Evolutionary conservation across 1,140 invertebrate species (phyloP).

Genomic region (Drosophila ercepeae): DNA sequence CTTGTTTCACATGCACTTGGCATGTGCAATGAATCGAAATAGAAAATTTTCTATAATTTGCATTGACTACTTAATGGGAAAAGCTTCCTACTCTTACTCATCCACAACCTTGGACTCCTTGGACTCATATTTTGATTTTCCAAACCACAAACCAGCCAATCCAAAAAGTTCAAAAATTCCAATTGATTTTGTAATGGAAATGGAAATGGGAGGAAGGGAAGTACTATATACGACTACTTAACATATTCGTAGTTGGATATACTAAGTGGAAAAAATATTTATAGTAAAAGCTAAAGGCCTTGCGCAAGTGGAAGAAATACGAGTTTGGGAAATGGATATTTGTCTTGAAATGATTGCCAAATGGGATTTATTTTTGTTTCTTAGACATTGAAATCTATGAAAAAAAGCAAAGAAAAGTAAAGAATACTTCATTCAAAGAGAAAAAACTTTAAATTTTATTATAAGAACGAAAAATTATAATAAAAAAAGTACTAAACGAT

Average conservation of each 20-base stretch:
- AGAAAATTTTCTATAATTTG: conserved; percentile 41
- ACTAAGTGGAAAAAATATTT: conserved; percentile 22
- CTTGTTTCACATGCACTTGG: conserved; percentile 32
- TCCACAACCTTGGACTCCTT: too few species aligned
- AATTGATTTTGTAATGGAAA: conserved; percentile 17
- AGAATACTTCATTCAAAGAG: too few species aligned
- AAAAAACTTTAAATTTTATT: neutral
- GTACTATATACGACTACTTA: too few species aligned
- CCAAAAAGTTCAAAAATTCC: conserved; percentile 9
- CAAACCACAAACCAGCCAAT: conserved; percentile 34
- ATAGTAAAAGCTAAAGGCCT: conserved; percentile 39
- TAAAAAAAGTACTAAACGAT: too few species aligned
- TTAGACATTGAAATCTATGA: too few species aligned
- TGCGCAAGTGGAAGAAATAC: conserved; percentile 42
- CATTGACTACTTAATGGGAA: conserved; percentile 8
- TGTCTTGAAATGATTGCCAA: conserved; percentile 51
- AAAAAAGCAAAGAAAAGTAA: too few species aligned
- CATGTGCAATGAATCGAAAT: conserved; percentile 36
- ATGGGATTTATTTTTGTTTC: conserved; percentile 54
- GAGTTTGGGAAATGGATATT: conserved; percentile 30
- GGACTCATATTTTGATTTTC: conserved; percentile 38
- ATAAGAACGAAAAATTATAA: too few species aligned
- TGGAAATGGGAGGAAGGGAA: too few species aligned
- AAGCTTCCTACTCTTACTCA: neutral
- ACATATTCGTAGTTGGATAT: conserved; percentile 5